Evolutionary conservation across 2,888 invertebrate species (phyloP), one percentile per base, ranked within the genome.

Genomic region (Argyra leucocephala): DNA sequence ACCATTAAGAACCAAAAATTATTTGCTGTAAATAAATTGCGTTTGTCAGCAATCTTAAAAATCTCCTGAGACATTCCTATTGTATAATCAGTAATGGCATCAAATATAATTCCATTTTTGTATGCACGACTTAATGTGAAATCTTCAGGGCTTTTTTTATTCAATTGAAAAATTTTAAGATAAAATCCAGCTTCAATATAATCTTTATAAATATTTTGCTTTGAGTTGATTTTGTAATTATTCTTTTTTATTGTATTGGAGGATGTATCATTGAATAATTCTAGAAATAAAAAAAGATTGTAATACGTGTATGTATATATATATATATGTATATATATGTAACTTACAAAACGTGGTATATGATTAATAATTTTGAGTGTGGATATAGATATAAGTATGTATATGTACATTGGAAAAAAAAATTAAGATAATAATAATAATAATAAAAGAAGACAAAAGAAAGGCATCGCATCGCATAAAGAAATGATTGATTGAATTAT

Each of bases 11-110:
- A 61, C 78, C 78, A 78, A 69, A 73, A 76, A 12, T 75, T 74
- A 71, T 75, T 75, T 18, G 74, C 75, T 22, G 75, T 76, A 64
- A 78, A 78, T 66, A 73, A 77, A 70, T 78, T 76, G 31, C 73
- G 70, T 65, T 74, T 72, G 4, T 72, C 67, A 3, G 76, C 74
- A 61, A 26, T 24, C 21, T 61, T 31, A 26, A 61, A 61, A 15
- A 48, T 48, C 48, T 48, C 48, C 5, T n/a, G 48, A n/a, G 7
- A 48, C 5, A 2, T 2, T 12, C 18, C 18, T 48, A 18, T 18
- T 48, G 7, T 18, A n/a, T 1, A 48, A n/a, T 48, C 48, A 5
- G 2, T 3, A 12, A 48, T 48, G 1, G 7, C 18, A 48, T n/a
- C 18, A 3, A 37, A 15, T 48, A 48, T n/a, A 48, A 48, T 48